phyloP scores from a whole-genome alignment of 2,797 vertebrate genomes.

The Synanceia verrucosa region DNA sequence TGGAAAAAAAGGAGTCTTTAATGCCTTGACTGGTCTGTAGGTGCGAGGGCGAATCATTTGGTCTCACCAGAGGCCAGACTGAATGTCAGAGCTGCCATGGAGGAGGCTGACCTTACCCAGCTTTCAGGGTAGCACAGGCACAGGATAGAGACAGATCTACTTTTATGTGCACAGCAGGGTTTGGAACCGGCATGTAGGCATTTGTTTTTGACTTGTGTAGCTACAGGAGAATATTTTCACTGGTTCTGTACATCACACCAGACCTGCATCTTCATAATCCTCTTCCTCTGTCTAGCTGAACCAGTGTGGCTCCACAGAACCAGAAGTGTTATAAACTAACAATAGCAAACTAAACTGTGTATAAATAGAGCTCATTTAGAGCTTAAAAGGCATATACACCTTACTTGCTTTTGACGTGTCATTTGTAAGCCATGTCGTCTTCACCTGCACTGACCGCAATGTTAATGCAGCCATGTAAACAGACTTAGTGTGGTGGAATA shows the following conservation, averaged over 20 bases:
- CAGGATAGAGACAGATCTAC: conserved; percentile 45
- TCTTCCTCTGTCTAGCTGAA: neutral
- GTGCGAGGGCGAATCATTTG: conserved; percentile 41
- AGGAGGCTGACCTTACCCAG: conserved; percentile 69
- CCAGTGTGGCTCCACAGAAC: neutral
- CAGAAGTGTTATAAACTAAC: neutral
- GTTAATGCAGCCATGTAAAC: too few species aligned
- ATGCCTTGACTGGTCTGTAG: conserved; percentile 50
- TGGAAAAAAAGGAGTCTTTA: conserved; percentile 53
- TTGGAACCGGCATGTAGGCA: conserved; percentile 19
- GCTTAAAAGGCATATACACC: neutral
- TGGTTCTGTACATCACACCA: neutral
- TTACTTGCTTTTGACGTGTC: too few species aligned
- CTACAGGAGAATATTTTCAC: conserved; percentile 16
- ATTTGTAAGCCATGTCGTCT: neutral
- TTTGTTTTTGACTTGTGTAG: conserved; percentile 39
- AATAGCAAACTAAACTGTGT: neutral
- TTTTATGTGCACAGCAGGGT: conserved; percentile 47
- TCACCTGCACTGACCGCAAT: neutral
- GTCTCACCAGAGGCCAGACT: conserved; percentile 60
- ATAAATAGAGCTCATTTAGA: neutral
- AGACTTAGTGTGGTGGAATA: neutral
- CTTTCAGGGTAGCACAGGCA: conserved; percentile 47
- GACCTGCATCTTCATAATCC: conserved; percentile 1
- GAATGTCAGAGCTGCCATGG: conserved; percentile 73